Conservation (phyloP, 2,797 vertebrate genomes). For the Brachymystax lenok region DNA sequence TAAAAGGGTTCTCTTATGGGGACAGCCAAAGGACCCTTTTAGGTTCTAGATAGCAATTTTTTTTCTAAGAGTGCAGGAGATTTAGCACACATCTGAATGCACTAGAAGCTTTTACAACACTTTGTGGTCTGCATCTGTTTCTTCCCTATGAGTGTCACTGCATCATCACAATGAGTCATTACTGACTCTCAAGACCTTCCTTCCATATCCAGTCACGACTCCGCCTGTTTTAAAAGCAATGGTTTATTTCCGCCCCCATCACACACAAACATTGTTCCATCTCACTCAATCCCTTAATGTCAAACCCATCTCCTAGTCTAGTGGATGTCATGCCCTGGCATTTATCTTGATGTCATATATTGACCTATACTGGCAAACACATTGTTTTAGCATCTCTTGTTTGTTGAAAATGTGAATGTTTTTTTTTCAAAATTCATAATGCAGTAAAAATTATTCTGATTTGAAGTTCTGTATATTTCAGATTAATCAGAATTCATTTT, state of each 20-base stretch:
- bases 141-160: background rate
- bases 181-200: background rate
- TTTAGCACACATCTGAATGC: background rate
- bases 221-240: background rate
- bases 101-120: background rate
- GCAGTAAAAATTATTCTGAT: too few species aligned
- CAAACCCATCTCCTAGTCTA: background rate
- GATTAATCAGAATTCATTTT: too few species aligned
- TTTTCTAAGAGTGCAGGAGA: too few species aligned
- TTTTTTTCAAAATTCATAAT: too few species aligned
- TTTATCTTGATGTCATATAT: background rate
- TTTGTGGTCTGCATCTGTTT: background rate
- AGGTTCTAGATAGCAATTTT: too few species aligned
- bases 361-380: background rate
- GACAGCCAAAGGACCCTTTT: too few species aligned
- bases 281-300: background rate
- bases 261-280: background rate
- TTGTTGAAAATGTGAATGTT: background rate
- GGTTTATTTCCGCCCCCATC: background rate
- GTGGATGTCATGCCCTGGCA: background rate
- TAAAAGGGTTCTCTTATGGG: too few species aligned
- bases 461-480: too few species aligned
- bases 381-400: background rate
- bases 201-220: conserved; percentile 1
- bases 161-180: background rate